Base-by-base conservation (phyloP, 2,888 invertebrate genomes). In the Drosophila anomelani region DNA sequence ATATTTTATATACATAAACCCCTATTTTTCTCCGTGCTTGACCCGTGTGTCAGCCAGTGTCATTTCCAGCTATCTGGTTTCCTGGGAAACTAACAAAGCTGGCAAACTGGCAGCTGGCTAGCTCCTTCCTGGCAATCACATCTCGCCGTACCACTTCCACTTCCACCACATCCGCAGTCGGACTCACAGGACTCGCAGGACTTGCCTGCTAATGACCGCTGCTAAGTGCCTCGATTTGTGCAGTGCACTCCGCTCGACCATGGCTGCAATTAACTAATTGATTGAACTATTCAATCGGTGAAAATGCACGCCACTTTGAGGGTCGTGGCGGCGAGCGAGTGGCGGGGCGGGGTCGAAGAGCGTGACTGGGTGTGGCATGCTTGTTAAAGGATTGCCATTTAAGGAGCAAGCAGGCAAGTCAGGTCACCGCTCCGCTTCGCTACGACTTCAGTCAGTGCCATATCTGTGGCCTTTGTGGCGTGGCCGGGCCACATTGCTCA, bases 251-350 rank as follows among this genome's bases (percentile, higher is more conserved):
- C 78, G 66, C 68, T 78, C 74, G 68, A 63, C 67, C 81, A 71
- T 59, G 72, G 69, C 58, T 75, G 84, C 84, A 84, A 84, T 84
- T 84, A 84, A 86, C 84, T 88, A 84, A 84, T 84, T 84, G 84
- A 88, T 84, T 86, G 88, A 88, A 88, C 88, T 88, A 83, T 88
- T 84, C 84, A 88, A 84, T 84, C 79, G 77, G 39, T 75, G 62
- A 72, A 76, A 80, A 76, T 80, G 82, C 82, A 77, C 69, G 60
- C 56, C 68, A 67, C 58, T 66, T 61, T 60, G 59, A 60, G 51
- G 55, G 38, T 26, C 32, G 39, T 8, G 36, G n/a, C 69, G 49
- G 43, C 23, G 46, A n/a, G 38, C 32, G 39, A 38, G 20, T 17
- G 34, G 54, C 15, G 53, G 12, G 49, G 51, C 23, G 9, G 51